Evolutionary conservation across 2,888 invertebrate genomes (phyloP).

Genomic region (Escarpia spicata): DNA sequence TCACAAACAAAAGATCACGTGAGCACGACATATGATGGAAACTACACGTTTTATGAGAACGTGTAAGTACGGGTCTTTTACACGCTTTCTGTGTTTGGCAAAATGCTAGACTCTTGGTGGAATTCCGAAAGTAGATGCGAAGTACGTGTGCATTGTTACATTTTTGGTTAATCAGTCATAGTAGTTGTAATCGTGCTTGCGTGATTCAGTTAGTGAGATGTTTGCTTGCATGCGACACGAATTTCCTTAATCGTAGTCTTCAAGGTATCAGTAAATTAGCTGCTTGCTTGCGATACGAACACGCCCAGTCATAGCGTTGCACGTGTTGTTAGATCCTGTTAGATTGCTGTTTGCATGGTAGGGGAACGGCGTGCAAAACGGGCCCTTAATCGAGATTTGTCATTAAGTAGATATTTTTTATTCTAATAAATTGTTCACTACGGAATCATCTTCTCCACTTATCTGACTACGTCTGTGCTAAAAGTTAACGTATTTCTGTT

Average conservation of each 20-base stretch:
- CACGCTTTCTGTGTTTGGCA: background rate
- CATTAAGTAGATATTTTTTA: no score
- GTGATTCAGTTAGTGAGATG: background rate
- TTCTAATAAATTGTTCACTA: no score
- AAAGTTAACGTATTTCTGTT: no score
- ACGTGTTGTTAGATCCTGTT: background rate
- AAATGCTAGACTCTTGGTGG: no score
- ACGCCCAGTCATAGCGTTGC: background rate
- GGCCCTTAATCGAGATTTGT: no score
- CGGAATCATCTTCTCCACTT: no score
- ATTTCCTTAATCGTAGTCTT: background rate
- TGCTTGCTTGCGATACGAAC: background rate
- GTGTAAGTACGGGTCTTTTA: conserved; percentile 3
- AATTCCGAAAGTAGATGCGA: background rate
- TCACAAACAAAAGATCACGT: background rate
- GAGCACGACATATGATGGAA: conserved; percentile 16
- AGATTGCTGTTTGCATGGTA: background rate
- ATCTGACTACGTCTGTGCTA: no score
- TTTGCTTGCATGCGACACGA: background rate
- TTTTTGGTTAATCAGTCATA: background rate
- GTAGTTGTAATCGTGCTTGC: background rate
- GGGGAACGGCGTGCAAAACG: no score
- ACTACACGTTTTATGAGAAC: conserved; percentile 13
- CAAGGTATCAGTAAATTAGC: no score
- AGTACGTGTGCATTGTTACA: background rate